Percentiles rank a stretch among this genome's conserved stretches.
phyloP scores from a whole-genome alignment of 2,888 invertebrate species.

The Caenorhabditis becei region DNA sequence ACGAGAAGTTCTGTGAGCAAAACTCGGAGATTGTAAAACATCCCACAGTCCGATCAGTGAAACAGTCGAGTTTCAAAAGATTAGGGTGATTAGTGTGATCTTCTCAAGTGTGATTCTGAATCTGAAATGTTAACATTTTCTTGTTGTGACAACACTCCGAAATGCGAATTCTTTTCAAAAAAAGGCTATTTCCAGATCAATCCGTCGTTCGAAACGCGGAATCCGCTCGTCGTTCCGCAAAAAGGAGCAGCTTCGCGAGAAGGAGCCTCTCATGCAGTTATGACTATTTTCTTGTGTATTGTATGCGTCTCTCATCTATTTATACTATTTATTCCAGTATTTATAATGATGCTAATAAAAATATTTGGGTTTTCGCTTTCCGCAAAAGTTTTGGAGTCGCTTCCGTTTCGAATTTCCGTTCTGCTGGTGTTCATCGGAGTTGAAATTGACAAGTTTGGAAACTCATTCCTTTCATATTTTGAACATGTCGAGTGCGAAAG shows the following conservation, averaged over 20 bases:
- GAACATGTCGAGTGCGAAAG: too few relatives aligned
- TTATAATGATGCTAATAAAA: background rate
- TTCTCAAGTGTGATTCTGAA: background rate
- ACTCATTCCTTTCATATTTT: too few relatives aligned
- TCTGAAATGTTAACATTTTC: background rate
- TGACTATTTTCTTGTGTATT: slow-evolving; percentile 31
- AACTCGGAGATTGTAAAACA: slow-evolving; percentile 21
- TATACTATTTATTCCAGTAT: background rate
- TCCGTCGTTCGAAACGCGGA: slow-evolving; percentile 68
- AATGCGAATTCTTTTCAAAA: too few relatives aligned
- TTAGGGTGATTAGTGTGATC: slow-evolving; percentile 35
- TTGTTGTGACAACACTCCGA: too few relatives aligned
- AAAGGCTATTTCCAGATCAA: slow-evolving; percentile 69
- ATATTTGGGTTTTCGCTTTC: background rate
- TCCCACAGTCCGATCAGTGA: slow-evolving; percentile 10
- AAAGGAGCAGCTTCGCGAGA: slow-evolving; percentile 50
- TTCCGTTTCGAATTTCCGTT: slow-evolving; percentile 6
- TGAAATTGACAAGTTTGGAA: background rate
- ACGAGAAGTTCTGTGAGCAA: slow-evolving; percentile 45
- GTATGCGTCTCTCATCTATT: background rate
- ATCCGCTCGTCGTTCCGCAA: slow-evolving; percentile 64
- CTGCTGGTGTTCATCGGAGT: background rate
- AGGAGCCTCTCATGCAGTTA: slow-evolving; percentile 60
- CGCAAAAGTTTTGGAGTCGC: background rate
- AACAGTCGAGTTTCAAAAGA: slow-evolving; percentile 49